Conservation (phyloP, 2,888 invertebrate genomes). For the Hemistola chrysoprasaria region DNA sequence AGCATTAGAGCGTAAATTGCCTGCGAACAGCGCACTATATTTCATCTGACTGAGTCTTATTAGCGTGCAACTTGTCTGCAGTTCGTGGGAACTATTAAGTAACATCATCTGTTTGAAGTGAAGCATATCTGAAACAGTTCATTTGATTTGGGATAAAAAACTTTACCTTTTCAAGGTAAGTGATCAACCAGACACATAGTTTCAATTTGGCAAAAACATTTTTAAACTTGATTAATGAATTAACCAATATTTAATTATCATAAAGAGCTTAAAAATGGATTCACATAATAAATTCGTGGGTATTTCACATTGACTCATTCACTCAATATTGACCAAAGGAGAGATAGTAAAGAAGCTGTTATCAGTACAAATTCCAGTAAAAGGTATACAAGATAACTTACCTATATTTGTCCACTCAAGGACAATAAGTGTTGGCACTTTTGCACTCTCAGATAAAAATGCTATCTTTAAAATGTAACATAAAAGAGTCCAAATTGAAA, state of each 20-base stretch:
- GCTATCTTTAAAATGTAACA: too few species aligned
- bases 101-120: slow-evolving; percentile 45
- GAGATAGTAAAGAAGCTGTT: slow-evolving; percentile 22
- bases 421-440: slow-evolving; percentile 32
- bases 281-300: too few species aligned
- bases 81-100: slow-evolving; percentile 67
- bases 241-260: too few species aligned
- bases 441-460: too few species aligned
- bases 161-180: slow-evolving; percentile 35
- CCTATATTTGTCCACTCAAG: slow-evolving; percentile 41
- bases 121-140: slow-evolving; percentile 38
- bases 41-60: slow-evolving; percentile 65
- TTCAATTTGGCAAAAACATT: slow-evolving; percentile 48
- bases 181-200: slow-evolving; percentile 46
- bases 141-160: slow-evolving; percentile 30
- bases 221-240: too few species aligned
- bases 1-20: slow-evolving; percentile 69
- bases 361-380: slow-evolving; percentile 20
- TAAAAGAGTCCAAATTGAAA: too few species aligned
- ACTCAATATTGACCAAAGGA: slow-evolving; percentile 24
- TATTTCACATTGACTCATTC: slow-evolving; percentile 11
- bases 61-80: slow-evolving; percentile 57
- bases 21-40: slow-evolving; percentile 47
- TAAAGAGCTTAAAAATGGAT: too few species aligned
- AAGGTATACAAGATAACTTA: slow-evolving; percentile 29